Base-by-base conservation (phyloP, 92 coral and sea anemone species). In the Phymanthus crucifer region DNA sequence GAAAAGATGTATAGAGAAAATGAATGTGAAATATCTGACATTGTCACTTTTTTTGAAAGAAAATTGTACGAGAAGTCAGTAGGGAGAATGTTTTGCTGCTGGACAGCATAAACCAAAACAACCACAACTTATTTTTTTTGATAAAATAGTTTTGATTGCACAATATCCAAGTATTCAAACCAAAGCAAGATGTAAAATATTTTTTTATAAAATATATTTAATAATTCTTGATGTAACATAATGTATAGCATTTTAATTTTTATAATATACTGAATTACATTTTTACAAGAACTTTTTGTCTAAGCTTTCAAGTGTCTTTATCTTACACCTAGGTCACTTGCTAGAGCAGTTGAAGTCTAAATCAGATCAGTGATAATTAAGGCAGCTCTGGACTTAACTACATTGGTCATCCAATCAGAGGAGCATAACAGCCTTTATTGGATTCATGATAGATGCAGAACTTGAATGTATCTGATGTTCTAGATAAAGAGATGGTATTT, bases 271-370 rank as follows among this genome's bases (percentile, higher is more conserved):
- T 61, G 68, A 24, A 24, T 27, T 61, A 43, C 29, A 61, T 29
- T 61, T 61, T 61, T 61, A 16, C 2, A 61, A 13, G 29, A 24
- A 61, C 34, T 19, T 54, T 45, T 54, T 21, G 29, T 61, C 68
- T 61, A 29, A 29, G 36, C 29, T 61, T 21, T 61, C 68, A 61
- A 61, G 68, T 61, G 34, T 61, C 68, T 61, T 61, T 61, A 29
- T 61, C 29, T 61, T 61, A 27, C 29, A 61, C 12, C 68, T 61
- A 61, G 68, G 68, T 61, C 68, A 11, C 32, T 61, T 19, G 13
- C 32, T 61, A 61, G 68, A 27, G 29, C 68, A 61, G 68, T 61
- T 24, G 68, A 61, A 61, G 68, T 61, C 35, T 61, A 61, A 61
- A 12, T 61, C 68, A 61, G 32, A 61, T 61, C 68, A 61, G 68